Evolutionary conservation across 2,113 vertebrate species (phyloP), one percentile per base, ranked within the genome.

Genomic region (Ammodytes dubius): DNA sequence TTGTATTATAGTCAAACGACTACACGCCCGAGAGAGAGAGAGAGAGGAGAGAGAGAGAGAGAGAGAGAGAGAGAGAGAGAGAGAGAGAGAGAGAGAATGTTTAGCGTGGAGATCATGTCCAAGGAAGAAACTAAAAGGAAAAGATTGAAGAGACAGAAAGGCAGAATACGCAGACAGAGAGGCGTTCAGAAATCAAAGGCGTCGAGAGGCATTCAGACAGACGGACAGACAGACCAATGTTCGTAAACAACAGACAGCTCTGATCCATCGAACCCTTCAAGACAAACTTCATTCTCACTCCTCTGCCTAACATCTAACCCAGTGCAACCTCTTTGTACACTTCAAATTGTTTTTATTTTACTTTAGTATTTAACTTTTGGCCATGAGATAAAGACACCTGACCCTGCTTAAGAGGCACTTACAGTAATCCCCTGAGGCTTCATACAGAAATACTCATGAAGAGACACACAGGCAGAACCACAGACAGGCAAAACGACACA

Each of bases 111-210:
- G 45, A 66, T 54, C 15, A 13, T 56, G 85, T 81, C 75, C 66
- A 66, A 79, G 65, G 61, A 65, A 74, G 67, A 77, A 57, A 73
- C 27, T 17, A 47, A 27, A 27, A 72, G 65, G 65, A 69, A 67
- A 70, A 82, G 74, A 89, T 84, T 56, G 76, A 83, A 84, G 61
- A 76, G 46, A 72, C 7, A 64, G 50, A 65, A 54, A 61, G 74
- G 7, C 11, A 82, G 64, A 76, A 8, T 14, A 69, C 3, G 7
- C n/a, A 49, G 56, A 79, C 58, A 79, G 65, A 64, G 27, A 65
- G 27, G 17, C 40, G 64, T 67, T 65, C 58, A 71, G 43, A 87
- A 78, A 80, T 84, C 58, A 74, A 85, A 89, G 57, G 37, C 15
- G 1, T 63, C 11, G 15, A 35, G 19, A 70, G 35, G 11, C 46